Conservation (phyloP, 2,113 vertebrate species). For the Sula dactylatra region DNA sequence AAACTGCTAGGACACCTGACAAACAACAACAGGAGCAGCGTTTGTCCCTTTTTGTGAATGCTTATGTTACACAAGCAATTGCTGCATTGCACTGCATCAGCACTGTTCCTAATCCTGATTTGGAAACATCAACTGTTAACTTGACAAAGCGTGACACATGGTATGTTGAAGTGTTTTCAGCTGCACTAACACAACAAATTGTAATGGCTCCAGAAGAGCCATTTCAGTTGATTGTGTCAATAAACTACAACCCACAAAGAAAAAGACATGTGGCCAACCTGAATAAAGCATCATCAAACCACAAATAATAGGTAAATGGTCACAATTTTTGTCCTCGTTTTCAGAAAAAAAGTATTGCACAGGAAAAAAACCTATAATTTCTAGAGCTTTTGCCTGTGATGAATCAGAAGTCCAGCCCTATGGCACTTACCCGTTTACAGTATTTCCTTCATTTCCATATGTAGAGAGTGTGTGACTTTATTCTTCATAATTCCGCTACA, state of each 20-base stretch:
- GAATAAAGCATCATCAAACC: not conserved
- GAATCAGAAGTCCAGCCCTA: not conserved
- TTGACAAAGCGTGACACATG: conserved; percentile 54
- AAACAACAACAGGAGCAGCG: not conserved
- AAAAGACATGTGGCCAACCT: not conserved
- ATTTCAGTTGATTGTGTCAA: conserved; percentile 26
- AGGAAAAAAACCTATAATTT: not conserved
- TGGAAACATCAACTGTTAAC: conserved; percentile 49
- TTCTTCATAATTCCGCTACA: not conserved
- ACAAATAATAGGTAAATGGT: not conserved
- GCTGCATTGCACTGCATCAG: conserved; percentile 57
- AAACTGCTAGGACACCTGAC: not conserved
- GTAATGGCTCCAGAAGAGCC: conserved; percentile 48
- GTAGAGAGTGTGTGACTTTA: not conserved
- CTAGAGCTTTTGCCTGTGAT: not conserved
- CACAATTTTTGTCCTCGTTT: not conserved
- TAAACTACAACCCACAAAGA: conserved; percentile 23
- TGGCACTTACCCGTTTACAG: not conserved
- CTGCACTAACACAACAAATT: conserved; percentile 46
- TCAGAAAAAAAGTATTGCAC: not conserved
- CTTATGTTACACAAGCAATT: conserved; percentile 50
- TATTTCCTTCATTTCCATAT: not conserved
- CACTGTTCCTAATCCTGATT: conserved; percentile 65
- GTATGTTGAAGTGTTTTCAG: conserved; percentile 54
- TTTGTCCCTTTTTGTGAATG: conserved; percentile 9